A percentile compares a stretch with the other conserved stretches of the same genome.
Evolutionary conservation across 2,888 invertebrate genomes (phyloP).

Genomic region (Pyrochroa serraticornis): DNA sequence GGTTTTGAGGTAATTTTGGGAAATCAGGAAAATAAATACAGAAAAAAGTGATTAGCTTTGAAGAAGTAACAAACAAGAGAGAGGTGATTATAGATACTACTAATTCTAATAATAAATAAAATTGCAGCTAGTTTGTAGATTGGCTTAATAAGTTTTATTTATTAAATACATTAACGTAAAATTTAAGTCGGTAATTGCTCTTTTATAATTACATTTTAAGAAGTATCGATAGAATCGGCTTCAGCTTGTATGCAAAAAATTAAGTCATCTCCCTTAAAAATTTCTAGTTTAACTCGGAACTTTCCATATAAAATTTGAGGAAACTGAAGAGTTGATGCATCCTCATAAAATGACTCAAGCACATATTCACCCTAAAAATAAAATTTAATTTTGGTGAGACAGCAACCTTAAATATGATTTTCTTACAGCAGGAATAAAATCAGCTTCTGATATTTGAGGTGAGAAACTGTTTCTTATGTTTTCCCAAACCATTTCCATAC

Average conservation of each 20-base stretch:
- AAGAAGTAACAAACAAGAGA: too few relatives aligned
- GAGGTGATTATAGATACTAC: too few relatives aligned
- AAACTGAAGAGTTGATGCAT: neutral
- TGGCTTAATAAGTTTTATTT: neutral
- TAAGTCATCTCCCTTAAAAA: neutral
- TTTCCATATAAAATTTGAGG: neutral
- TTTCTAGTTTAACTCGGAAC: neutral
- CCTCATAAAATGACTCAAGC: neutral
- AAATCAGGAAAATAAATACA: too few relatives aligned
- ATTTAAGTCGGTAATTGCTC: too few relatives aligned
- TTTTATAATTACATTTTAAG: neutral
- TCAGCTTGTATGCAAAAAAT: neutral
- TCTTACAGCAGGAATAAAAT: neutral
- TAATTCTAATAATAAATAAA: too few relatives aligned
- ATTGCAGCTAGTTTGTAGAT: too few relatives aligned
- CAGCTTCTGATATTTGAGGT: neutral
- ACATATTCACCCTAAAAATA: neutral
- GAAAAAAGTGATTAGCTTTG: too few relatives aligned
- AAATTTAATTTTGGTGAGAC: neutral
- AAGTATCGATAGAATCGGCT: neutral
- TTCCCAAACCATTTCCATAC: neutral
- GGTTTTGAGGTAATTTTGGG: too few relatives aligned
- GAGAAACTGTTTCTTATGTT: neutral
- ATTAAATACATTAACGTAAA: neutral
- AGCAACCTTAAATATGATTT: neutral